phyloP scores from a whole-genome alignment of 2,888 invertebrate species.

The Galerucella pusilla region DNA sequence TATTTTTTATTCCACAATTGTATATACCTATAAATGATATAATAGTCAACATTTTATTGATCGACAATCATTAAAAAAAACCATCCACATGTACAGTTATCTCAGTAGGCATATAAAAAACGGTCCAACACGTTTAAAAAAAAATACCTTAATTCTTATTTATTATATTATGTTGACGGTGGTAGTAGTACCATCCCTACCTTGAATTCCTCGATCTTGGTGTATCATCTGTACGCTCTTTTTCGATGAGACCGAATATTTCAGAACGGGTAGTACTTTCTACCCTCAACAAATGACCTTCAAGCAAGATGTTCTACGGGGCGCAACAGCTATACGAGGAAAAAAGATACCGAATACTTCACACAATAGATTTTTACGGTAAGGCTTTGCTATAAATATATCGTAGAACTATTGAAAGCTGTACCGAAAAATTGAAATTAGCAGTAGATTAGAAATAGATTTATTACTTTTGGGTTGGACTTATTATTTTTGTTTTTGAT shows the following conservation, averaged over 20 bases:
- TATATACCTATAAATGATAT: too few relatives aligned
- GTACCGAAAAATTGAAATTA: constrained; percentile 17
- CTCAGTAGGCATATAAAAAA: neutral
- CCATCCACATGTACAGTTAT: neutral
- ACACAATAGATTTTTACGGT: constrained; percentile 57
- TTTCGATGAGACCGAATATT: constrained; percentile 39
- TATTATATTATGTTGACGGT: neutral
- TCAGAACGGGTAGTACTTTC: constrained; percentile 58
- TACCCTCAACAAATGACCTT: constrained; percentile 62
- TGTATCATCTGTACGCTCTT: neutral
- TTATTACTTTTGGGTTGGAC: neutral
- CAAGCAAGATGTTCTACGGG: constrained; percentile 60
- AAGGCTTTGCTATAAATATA: constrained; percentile 36
- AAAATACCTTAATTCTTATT: neutral
- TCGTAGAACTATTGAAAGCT: constrained; percentile 24
- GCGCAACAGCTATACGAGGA: constrained; percentile 54
- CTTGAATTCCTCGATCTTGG: neutral
- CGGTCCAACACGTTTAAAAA: neutral
- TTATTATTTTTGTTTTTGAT: neutral
- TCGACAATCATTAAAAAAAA: neutral
- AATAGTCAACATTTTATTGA: too few relatives aligned
- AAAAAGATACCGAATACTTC: constrained; percentile 44
- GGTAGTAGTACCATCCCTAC: neutral
- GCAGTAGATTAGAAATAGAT: neutral
- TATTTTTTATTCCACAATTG: too few relatives aligned